These are phyloP conservation scores for Limosa lapponica DNA, from an alignment of 2,797 vertebrate genomes.

Conservation along the genomic window DNA sequence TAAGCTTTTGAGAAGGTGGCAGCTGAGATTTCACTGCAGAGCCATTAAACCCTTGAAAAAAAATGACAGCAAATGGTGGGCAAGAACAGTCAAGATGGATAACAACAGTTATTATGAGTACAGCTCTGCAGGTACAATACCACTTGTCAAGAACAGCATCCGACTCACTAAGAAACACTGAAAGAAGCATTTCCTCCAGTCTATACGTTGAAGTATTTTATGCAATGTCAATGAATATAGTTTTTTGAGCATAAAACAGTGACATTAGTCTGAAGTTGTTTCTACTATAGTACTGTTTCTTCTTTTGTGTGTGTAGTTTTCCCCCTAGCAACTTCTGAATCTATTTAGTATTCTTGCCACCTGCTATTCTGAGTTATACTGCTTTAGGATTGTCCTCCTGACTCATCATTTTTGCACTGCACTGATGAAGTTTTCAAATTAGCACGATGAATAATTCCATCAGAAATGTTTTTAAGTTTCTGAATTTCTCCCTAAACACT, in stretches of 20 bases:
- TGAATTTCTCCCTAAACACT: background rate
- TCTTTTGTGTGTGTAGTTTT: background rate
- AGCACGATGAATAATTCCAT: background rate
- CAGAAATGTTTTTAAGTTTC: background rate
- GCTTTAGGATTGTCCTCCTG: conserved; percentile 2
- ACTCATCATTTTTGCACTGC: background rate
- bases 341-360: background rate
- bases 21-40: background rate
- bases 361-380: background rate
- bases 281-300: background rate
- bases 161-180: background rate
- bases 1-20: background rate
- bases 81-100: conserved; percentile 78
- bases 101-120: conserved; percentile 89
- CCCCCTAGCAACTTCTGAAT: background rate
- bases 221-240: background rate
- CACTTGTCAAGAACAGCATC: background rate
- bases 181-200: background rate
- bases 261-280: background rate
- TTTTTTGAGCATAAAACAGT: background rate
- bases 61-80: conserved; percentile 62
- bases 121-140: conserved; percentile 83
- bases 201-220: background rate
- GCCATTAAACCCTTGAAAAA: background rate
- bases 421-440: background rate